phyloP scores from a whole-genome alignment of 2,113 vertebrate species.

The Malurus elegans region DNA sequence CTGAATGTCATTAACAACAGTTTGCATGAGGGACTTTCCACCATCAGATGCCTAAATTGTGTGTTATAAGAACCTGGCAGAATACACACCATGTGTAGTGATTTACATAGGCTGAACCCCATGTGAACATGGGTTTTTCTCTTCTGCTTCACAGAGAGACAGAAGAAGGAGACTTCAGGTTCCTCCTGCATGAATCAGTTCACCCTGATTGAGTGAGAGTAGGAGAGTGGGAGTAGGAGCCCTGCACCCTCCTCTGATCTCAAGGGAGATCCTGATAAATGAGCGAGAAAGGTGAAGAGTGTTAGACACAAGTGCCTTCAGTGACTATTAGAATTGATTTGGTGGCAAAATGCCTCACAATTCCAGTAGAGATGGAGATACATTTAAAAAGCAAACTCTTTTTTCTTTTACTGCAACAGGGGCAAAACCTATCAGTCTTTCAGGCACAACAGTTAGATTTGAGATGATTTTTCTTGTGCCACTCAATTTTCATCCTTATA shows the following conservation, averaged over 20 bases:
- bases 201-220: no score
- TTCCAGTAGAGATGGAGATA: neutral
- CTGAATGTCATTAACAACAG: neutral
- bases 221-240: rapidly evolving
- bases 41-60: neutral
- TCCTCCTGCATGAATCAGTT: neutral
- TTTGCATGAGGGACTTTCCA: neutral
- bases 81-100: neutral
- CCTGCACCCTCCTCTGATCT: neutral
- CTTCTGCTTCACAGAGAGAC: neutral
- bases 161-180: neutral
- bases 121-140: rapidly evolving
- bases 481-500: neutral
- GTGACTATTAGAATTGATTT: neutral
- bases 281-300: neutral
- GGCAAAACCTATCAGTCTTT: neutral
- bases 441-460: neutral
- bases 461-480: neutral
- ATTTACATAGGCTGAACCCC: neutral
- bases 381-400: neutral
- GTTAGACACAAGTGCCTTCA: neutral
- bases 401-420: rapidly evolving
- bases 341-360: neutral
- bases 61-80: neutral
- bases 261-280: neutral